Evolutionary conservation across 2,113 vertebrate genomes (phyloP), one percentile per base, ranked within the genome.

Genomic region (Diadophis punctatus): DNA sequence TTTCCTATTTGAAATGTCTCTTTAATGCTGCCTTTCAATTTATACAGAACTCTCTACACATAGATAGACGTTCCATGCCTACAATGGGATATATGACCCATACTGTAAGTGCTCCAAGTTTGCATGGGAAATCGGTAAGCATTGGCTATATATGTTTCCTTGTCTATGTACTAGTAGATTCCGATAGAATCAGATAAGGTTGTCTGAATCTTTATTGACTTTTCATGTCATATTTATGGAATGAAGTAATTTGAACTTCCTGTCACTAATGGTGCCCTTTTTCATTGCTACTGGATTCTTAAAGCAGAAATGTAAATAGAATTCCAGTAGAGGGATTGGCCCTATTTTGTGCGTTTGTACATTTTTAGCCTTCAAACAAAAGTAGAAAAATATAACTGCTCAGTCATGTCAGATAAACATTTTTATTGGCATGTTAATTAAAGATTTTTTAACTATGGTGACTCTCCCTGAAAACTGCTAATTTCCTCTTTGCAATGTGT

Each of bases 61-160:
- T 98, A 53, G 98, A 99, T 93, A 98, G 99, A 11, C 97, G 98
- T 95, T 99, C 99, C 86, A 98, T 99, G 98, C 99, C 99, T 91
- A 95, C 98, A 88, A 98, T 99, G 98, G 99, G 99, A 93, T 99
- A 99, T 97, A 99, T 99, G 98, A 99, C 99, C 0, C 99, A 99
- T 95, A 99, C 99, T 0, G 99, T 99, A 97, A 99, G 99, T 4
- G 99, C 99, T 25, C 99, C 99, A 92, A 99, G 99, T 97, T 95
- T 99, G 94, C 99, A 99, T 4, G 99, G 99, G 52, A 99, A 99
- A 98, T 99, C 99, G 98, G 99, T 99, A 98, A 96, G 98, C 95
- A 93, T 85, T 56, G 53, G 60, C 89, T 91, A 0, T 68, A 51
- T 0, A 18, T 48, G 55, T 89, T 92, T 87, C n/a, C 86, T 92